These are phyloP conservation scores for Protobothrops flavoviridis DNA, from an alignment of 2,113 vertebrate genomes.

Conservation along the genomic window DNA sequence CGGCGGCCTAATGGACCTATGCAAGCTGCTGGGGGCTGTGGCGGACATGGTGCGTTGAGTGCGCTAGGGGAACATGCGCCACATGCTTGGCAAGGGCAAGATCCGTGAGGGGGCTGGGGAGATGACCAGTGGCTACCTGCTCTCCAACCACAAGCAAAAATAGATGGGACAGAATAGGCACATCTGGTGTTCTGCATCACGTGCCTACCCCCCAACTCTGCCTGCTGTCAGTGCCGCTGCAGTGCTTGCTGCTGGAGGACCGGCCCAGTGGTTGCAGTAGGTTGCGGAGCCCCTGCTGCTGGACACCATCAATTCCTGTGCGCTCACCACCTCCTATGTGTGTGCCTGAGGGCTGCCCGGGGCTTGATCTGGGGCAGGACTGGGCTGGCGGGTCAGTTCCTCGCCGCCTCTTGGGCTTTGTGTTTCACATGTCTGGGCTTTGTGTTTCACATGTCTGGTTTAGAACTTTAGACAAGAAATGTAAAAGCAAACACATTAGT, in stretches of 20 bases:
- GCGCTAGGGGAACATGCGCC: accelerated
- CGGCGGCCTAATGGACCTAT: background rate
- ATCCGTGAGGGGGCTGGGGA: background rate
- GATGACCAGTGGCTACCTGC: background rate
- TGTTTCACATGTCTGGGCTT: no score
- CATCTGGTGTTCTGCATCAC: accelerated
- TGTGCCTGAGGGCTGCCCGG: no score
- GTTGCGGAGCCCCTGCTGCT: no score
- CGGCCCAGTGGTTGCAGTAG: no score
- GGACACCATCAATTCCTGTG: no score
- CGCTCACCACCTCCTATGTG: no score
- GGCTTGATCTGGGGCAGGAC: background rate
- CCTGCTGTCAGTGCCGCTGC: background rate
- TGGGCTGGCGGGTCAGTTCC: no score
- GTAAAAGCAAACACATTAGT: background rate
- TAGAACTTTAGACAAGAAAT: background rate
- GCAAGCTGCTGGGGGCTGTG: background rate
- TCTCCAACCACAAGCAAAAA: background rate
- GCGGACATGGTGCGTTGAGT: background rate
- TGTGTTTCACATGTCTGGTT: background rate
- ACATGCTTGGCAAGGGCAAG: background rate
- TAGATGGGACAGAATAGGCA: background rate
- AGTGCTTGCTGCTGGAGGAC: background rate
- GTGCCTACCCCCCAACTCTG: no score
- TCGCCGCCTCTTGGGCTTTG: background rate